Evolutionary conservation across 2,113 vertebrate genomes (phyloP), one percentile per base, ranked within the genome.

Genomic region (Nibea coibor): DNA sequence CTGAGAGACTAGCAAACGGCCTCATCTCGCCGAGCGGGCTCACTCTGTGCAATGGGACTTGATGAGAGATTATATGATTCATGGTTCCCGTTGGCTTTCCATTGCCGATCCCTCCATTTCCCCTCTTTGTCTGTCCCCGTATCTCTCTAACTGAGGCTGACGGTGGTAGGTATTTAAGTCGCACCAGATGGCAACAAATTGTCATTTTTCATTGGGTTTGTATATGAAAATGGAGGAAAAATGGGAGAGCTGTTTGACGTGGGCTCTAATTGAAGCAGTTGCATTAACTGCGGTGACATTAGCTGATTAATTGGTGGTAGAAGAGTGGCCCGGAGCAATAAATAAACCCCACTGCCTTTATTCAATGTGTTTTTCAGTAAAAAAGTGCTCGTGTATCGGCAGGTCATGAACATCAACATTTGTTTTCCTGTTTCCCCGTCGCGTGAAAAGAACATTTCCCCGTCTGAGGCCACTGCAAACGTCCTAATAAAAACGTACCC

Each of bases 111-210:
- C 58, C 61, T 74, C 59, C 54, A 81, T 76, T 86, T 83, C 58
- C 62, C 15, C 24, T 15, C 51, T 78, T 82, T 83, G 57, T 79
- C 47, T 74, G 35, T 78, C 19, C n/a, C 16, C 43, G 2, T 45
- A 31, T 66, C 47, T 53, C 65, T 69, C 59, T 22, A 69, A 28
- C 80, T 78, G 51, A 62, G 66, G 72, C 58, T 83, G 75, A 75
- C 43, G 77, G 26, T 28, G 22, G 31, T 10, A 61, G 50, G 65
- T 90, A 26, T 82, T 94, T 90, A 94, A 88, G 81, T 85, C 68
- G 89, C 88, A 94, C 91, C 95, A 96, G 94, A 97, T 95, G 94
- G 95, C 28, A 92, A 95, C 82, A 88, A 72, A 87, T 95, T 93
- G 92, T 93, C 91, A 95, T 94, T 93, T 68, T 66, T 73, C 64